phyloP scores from a whole-genome alignment of 2,888 invertebrate species.

The Drosophila algonquin region DNA sequence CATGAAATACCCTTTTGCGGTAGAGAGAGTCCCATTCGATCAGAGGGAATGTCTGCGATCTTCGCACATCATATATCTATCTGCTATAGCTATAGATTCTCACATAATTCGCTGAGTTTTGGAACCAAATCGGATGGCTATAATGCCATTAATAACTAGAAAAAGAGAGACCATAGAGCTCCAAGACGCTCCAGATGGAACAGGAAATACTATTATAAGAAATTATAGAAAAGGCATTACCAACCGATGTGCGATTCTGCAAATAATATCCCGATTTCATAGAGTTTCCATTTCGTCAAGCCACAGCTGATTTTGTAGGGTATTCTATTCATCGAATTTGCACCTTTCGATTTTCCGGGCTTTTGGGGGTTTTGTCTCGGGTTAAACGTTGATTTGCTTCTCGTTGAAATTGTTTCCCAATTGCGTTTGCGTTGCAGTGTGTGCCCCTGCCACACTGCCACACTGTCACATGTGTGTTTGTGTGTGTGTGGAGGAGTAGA shows the following conservation, averaged over 20 bases:
- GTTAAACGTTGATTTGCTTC: constrained; percentile 75
- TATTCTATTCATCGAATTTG: background rate
- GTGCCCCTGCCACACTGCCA: constrained; percentile 17
- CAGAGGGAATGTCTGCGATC: too few species aligned
- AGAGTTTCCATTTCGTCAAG: too few species aligned
- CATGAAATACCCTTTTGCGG: background rate
- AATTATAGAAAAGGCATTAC: too few species aligned
- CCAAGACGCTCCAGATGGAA: too few species aligned
- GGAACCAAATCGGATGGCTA: too few species aligned
- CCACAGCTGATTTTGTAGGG: background rate
- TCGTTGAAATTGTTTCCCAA: constrained; percentile 71
- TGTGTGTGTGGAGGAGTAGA: constrained; percentile 13
- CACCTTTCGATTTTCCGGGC: background rate
- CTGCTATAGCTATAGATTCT: too few species aligned
- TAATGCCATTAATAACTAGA: background rate
- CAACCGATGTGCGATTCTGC: too few species aligned
- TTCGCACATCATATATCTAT: too few species aligned
- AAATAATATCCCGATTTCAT: too few species aligned
- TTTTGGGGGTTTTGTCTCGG: constrained; percentile 21
- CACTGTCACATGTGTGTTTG: background rate
- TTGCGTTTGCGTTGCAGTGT: constrained; percentile 50
- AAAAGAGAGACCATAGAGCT: background rate
- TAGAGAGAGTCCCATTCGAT: background rate
- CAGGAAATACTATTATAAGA: too few species aligned
- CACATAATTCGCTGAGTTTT: too few species aligned